Conservation (phyloP, 1,140 invertebrate genomes). For the Brachionus koreanus region DNA sequence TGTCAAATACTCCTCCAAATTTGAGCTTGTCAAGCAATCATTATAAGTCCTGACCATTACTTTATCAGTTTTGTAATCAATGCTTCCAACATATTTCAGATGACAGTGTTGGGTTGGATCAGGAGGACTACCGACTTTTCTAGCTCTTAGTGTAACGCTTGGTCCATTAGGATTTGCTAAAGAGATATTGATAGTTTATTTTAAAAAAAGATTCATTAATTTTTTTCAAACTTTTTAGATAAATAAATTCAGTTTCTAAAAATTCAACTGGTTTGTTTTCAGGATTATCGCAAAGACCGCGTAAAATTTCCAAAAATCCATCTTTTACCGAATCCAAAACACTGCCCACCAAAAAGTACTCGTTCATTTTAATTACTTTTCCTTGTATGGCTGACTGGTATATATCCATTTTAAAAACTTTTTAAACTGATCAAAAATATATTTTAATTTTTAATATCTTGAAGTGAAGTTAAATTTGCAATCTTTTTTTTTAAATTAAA, state of each 20-base stretch:
- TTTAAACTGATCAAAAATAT: background rate
- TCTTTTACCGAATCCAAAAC: slow-evolving; percentile 19
- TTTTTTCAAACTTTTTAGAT: background rate
- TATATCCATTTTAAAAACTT: background rate
- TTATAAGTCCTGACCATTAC: slow-evolving; percentile 38
- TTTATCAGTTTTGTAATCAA: slow-evolving; percentile 35
- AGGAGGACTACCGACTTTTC: background rate
- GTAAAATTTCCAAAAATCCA: slow-evolving; percentile 33
- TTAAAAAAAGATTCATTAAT: background rate
- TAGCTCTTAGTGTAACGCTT: background rate
- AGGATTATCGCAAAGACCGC: slow-evolving; percentile 35
- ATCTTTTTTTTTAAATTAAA: too few relatives aligned
- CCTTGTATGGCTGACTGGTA: slow-evolving; percentile 30
- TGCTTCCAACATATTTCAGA: slow-evolving; percentile 24
- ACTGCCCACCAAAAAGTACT: slow-evolving; percentile 40
- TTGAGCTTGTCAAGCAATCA: slow-evolving; percentile 21
- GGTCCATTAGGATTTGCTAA: slow-evolving; percentile 23
- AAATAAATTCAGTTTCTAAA: slow-evolving; percentile 38
- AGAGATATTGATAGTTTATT: background rate
- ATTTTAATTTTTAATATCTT: background rate
- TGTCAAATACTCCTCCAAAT: slow-evolving; percentile 14
- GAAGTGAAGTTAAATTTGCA: too few relatives aligned
- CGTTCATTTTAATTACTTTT: slow-evolving; percentile 31
- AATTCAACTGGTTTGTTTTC: slow-evolving; percentile 33
- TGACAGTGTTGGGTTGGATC: background rate